Evolutionary conservation across 2,113 vertebrate genomes (phyloP).

Genomic region (Podarcis raffonei): DNA sequence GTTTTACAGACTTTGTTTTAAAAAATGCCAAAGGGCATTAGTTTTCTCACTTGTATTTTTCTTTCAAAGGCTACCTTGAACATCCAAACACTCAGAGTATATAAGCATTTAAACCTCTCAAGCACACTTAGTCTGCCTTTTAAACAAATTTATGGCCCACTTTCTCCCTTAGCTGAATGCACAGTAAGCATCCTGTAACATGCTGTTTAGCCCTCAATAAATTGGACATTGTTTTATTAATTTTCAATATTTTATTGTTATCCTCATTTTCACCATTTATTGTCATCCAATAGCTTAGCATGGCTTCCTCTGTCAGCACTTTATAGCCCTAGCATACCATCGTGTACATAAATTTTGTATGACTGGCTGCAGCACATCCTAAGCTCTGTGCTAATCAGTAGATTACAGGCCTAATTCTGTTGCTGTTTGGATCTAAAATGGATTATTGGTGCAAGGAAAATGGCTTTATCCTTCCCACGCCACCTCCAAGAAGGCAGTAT

Average conservation of each 20-base stretch:
- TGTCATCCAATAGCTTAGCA: not conserved
- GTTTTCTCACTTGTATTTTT: not conserved
- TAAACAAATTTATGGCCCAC: not conserved
- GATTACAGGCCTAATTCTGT: not conserved
- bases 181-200: not conserved
- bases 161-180: not conserved
- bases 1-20: not conserved
- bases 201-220: not conserved
- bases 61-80: not conserved
- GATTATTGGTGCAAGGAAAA: constrained; percentile 5
- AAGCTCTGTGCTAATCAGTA: not conserved
- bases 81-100: not conserved
- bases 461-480: not conserved
- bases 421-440: not conserved
- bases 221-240: not conserved
- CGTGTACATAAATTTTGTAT: not conserved
- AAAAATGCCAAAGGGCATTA: not conserved
- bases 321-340: not conserved
- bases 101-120: not conserved
- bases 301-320: not conserved
- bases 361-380: not conserved
- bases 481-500: not conserved
- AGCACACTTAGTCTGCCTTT: not conserved
- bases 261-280: constrained; percentile 6
- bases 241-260: constrained; percentile 27